Evolutionary conservation across 2,113 vertebrate genomes (phyloP).

Genomic region (Hyla sarda): DNA sequence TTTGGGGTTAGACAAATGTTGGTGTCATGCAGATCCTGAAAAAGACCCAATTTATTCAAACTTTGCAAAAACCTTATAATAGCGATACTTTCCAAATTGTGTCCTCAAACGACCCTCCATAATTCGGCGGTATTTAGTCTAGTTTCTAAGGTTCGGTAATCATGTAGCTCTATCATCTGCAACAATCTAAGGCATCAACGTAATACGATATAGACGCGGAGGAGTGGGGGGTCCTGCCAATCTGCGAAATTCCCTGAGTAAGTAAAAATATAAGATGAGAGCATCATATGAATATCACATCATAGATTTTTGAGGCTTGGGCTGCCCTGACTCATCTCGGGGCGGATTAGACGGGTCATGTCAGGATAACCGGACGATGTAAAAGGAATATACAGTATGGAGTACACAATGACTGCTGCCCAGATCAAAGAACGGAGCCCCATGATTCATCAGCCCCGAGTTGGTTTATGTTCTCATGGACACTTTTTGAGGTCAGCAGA

Average conservation of each 20-base stretch:
- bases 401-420: constrained; percentile 20
- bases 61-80: background rate
- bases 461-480: background rate
- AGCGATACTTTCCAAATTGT: background rate
- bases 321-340: constrained; percentile 31
- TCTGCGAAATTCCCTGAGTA: background rate
- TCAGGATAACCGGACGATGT: constrained; percentile 30
- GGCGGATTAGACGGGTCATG: constrained; percentile 37
- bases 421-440: constrained; percentile 18
- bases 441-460: constrained; percentile 19
- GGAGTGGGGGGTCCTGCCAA: background rate
- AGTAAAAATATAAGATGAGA: constrained; percentile 40
- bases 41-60: background rate
- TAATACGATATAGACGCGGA: background rate
- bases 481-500: background rate
- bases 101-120: background rate
- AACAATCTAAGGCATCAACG: background rate
- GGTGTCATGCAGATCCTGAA: too few relatives aligned
- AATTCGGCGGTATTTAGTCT: background rate
- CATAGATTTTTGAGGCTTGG: constrained; percentile 45
- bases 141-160: background rate
- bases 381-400: constrained; percentile 17
- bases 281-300: constrained; percentile 42
- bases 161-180: background rate
- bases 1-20: too few relatives aligned